phyloP scores from a whole-genome alignment of 2,888 invertebrate species.

The Sicus ferrugineus region DNA sequence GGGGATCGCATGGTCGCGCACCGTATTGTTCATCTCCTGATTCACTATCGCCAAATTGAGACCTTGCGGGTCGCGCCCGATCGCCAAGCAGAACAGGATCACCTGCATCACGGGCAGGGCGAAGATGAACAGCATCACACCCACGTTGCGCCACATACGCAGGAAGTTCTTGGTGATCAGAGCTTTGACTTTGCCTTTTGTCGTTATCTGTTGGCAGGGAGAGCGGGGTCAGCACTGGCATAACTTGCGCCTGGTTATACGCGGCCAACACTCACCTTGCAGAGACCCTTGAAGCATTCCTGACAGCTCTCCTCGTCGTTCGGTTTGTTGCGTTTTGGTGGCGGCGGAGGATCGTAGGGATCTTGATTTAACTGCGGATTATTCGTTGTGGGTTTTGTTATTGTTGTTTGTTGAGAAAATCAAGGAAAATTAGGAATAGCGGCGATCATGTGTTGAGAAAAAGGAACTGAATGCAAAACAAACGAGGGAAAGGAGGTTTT shows the following conservation, averaged over 20 bases:
- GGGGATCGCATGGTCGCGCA: slow-evolving; percentile 33
- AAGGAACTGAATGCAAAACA: too few relatives aligned
- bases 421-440: too few relatives aligned
- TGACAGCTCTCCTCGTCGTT: slow-evolving; percentile 58
- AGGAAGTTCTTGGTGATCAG: slow-evolving; percentile 88
- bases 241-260: neutral
- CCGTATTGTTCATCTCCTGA: slow-evolving; percentile 69
- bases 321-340: slow-evolving; percentile 54
- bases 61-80: slow-evolving; percentile 85
- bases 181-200: slow-evolving; percentile 84
- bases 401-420: too few relatives aligned
- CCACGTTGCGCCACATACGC: slow-evolving; percentile 91
- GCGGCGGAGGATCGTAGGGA: slow-evolving; percentile 53
- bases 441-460: too few relatives aligned
- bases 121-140: slow-evolving; percentile 93
- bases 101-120: slow-evolving; percentile 94
- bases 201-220: slow-evolving; percentile 69
- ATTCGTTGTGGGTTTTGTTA: too few relatives aligned
- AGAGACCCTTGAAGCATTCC: slow-evolving; percentile 57
- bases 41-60: slow-evolving; percentile 82
- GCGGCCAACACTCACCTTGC: slow-evolving; percentile 46
- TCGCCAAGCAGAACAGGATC: slow-evolving; percentile 90
- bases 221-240: neutral
- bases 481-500: too few relatives aligned
- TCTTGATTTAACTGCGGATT: slow-evolving; percentile 60